Evolutionary conservation across 2,888 invertebrate genomes (phyloP), one percentile per base, ranked within the genome.

Genomic region (Pandemis cinnamomeana): DNA sequence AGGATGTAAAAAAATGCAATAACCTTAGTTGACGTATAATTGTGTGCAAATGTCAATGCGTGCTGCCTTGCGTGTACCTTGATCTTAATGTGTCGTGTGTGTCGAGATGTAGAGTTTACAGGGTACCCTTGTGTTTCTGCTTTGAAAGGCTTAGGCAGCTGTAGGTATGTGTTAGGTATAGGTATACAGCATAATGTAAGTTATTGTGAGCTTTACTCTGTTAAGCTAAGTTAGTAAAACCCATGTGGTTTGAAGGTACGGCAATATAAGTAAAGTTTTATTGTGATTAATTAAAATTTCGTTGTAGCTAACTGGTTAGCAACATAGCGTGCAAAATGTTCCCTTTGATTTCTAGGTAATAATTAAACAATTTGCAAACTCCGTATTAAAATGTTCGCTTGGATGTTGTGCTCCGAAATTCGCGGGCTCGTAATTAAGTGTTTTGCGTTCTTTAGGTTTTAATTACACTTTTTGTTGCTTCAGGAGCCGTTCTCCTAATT

Each of bases 51-150:
- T 77, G 75, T 71, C 71, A 66, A 51, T 67, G 70, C 58, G 66
- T 63, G 70, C 74, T 51, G 75, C 76, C 78, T 80, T 76, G 75
- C 78, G 76, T 76, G 75, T 78, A 76, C 83, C 84, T 83, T 84
- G 84, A 83, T 83, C 83, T 73, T 69, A 79, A 81, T 83, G 77
- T 72, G 71, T 76, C 64, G 64, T 36, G 73, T 48, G 69, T 58
- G 64, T 15, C 15, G 36, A 27, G 53, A 41, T 67, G 53, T 53
- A 44, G 69, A 53, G 51, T 51, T 13, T n/a, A 11, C 15, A 64
- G 48, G 55, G 64, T 73, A 73, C 64, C 72, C 72, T 73, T 73
- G 72, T 69, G 51, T 64, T 48, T 73, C 53, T n/a, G 41, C 53
- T 36, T 69, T 73, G 58, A 73, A 64, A 69, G 68, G 27, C 27